Evolutionary conservation across 2,888 invertebrate genomes (phyloP).

Genomic region (Nysson spinosus): DNA sequence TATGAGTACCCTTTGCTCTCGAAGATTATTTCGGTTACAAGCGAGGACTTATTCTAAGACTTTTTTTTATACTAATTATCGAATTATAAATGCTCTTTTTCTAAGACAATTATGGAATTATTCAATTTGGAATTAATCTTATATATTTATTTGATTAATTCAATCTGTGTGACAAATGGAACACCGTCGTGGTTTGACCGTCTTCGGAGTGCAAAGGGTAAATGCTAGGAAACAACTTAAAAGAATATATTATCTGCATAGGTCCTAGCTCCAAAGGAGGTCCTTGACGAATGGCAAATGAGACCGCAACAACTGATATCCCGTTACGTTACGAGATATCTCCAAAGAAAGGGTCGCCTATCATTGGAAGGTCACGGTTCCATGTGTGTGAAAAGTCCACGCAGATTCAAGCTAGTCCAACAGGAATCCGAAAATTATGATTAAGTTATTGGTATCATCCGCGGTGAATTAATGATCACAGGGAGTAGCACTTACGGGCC

Average conservation of each 20-base stretch:
- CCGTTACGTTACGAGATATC: conserved; percentile 88
- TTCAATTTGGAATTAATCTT: too few species aligned
- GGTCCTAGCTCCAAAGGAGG: conserved; percentile 91
- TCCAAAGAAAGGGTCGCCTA: conserved; percentile 88
- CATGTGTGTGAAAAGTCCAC: conserved; percentile 89
- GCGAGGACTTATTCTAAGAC: too few species aligned
- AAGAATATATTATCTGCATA: conserved; percentile 4
- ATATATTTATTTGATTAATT: too few species aligned
- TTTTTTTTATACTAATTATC: too few species aligned
- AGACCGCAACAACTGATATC: conserved; percentile 91
- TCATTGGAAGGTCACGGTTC: conserved; percentile 87
- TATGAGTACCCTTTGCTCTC: too few species aligned
- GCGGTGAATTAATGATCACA: neutral
- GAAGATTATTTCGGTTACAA: too few species aligned
- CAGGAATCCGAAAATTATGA: conserved; percentile 95
- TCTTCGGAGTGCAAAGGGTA: neutral
- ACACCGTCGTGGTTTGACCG: too few species aligned
- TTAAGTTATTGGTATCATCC: conserved; percentile 77
- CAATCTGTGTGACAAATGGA: too few species aligned
- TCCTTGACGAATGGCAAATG: conserved; percentile 93
- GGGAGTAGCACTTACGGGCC: neutral
- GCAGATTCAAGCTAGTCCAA: conserved; percentile 92
- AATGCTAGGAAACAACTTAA: neutral
- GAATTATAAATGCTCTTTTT: too few species aligned
- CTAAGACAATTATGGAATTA: too few species aligned